These are phyloP conservation scores for Panagrolaimus sp. DNA, from an alignment of 1,140 invertebrate species.

Conservation along the genomic window DNA sequence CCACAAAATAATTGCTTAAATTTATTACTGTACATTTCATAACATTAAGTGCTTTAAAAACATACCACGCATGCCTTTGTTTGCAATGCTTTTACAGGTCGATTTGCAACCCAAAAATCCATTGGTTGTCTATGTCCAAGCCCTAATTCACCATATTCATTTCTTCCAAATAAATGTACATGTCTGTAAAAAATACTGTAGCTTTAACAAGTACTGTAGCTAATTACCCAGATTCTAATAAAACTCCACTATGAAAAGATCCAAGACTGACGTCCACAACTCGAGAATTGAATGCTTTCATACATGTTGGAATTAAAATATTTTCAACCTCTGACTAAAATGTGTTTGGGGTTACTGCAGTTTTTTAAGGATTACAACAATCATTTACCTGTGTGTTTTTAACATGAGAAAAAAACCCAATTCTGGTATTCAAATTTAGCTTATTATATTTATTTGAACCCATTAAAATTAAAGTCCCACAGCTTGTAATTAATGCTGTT, in stretches of 20 bases:
- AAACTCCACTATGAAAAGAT: conserved; percentile 59
- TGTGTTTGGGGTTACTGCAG: conserved; percentile 15
- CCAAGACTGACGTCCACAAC: conserved; percentile 52
- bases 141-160: conserved; percentile 65
- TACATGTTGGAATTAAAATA: conserved; percentile 59
- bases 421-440: conserved; percentile 65
- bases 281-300: conserved; percentile 58
- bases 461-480: conserved; percentile 67
- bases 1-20: conserved; percentile 66
- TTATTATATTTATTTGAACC: conserved; percentile 70
- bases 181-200: conserved; percentile 44
- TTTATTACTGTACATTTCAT: conserved; percentile 16
- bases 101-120: conserved; percentile 55
- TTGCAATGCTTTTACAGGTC: conserved; percentile 63
- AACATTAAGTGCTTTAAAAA: conserved; percentile 2
- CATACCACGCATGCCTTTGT: conserved; percentile 63
- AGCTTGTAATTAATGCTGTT: conserved; percentile 65
- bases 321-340: conserved; percentile 61
- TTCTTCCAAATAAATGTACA: conserved; percentile 67
- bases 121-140: conserved; percentile 60
- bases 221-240: conserved; percentile 65
- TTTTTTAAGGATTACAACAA: conserved; percentile 19
- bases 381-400: conserved; percentile 32
- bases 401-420: conserved; percentile 60
- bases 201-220: no score